phyloP scores from a whole-genome alignment of 1,140 invertebrate genomes.

The Gonatopus flavifemur region DNA sequence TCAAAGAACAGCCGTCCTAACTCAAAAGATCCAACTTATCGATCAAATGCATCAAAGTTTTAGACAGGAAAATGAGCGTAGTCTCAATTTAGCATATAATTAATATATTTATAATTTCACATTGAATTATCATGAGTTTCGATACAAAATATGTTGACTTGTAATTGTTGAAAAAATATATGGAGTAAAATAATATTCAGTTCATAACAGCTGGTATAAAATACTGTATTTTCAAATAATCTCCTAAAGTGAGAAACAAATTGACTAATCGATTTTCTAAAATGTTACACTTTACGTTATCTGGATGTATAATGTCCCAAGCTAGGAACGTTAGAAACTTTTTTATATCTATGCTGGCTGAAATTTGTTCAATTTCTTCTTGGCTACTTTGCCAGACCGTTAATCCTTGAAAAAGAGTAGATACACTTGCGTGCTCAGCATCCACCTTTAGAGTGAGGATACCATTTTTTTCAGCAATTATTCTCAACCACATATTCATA shows the following conservation, averaged over 20 bases:
- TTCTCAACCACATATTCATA: constrained; percentile 67
- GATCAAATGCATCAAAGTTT: constrained; percentile 79
- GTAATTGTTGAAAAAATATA: neutral
- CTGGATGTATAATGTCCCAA: constrained; percentile 63
- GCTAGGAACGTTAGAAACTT: constrained; percentile 62
- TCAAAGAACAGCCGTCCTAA: constrained; percentile 72
- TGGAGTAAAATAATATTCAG: too few species aligned
- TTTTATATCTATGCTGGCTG: constrained; percentile 61
- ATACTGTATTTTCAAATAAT: constrained; percentile 63
- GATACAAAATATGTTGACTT: neutral
- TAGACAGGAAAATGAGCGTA: constrained; percentile 73
- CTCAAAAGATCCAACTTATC: constrained; percentile 79
- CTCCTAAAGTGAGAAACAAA: constrained; percentile 61
- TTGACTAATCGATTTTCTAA: constrained; percentile 59
- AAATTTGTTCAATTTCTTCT: constrained; percentile 37
- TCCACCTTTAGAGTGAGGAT: constrained; percentile 73
- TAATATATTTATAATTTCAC: constrained; percentile 20
- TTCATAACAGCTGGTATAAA: constrained; percentile 59
- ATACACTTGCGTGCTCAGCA: constrained; percentile 74
- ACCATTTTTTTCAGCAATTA: constrained; percentile 72
- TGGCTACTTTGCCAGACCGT: constrained; percentile 47
- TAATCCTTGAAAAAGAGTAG: constrained; percentile 74
- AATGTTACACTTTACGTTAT: constrained; percentile 63
- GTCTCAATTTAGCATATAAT: constrained; percentile 62
- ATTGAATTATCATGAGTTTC: neutral